Evolutionary conservation across 2,888 invertebrate genomes (phyloP).

Genomic region (Eledona agricola): DNA sequence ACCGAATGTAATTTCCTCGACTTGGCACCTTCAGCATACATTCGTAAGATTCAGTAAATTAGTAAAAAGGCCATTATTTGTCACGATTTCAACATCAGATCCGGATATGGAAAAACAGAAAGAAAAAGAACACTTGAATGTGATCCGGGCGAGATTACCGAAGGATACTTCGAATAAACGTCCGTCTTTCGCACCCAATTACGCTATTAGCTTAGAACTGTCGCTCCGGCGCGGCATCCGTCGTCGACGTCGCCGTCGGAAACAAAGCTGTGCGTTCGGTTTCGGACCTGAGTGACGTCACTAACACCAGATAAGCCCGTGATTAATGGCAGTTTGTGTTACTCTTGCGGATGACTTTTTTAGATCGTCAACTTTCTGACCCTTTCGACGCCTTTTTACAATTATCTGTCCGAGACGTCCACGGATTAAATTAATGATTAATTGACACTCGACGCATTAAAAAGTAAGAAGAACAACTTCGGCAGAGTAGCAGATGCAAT

Average conservation of each 20-base stretch:
- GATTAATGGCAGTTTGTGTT: constrained; percentile 56
- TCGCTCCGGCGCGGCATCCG: constrained; percentile 28
- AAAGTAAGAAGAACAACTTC: constrained; percentile 27
- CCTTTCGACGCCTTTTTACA: constrained; percentile 25
- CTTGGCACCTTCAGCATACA: constrained; percentile 8
- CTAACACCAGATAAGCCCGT: constrained; percentile 54
- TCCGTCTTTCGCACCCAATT: constrained; percentile 36
- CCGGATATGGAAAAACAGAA: background rate
- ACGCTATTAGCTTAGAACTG: constrained; percentile 39
- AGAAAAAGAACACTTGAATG: constrained; percentile 12
- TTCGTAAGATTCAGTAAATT: constrained; percentile 15
- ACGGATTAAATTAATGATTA: constrained; percentile 36
- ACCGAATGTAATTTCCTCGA: constrained; percentile 28
- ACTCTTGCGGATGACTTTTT: constrained; percentile 53
- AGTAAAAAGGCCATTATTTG: constrained; percentile 14
- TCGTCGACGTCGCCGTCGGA: constrained; percentile 23
- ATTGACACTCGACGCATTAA: constrained; percentile 19
- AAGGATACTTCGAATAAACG: constrained; percentile 36
- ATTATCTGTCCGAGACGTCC: constrained; percentile 29
- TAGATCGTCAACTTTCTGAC: constrained; percentile 39
- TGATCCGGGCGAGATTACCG: constrained; percentile 23
- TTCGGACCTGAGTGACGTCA: constrained; percentile 48
- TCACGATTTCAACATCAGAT: constrained; percentile 13
- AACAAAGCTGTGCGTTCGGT: constrained; percentile 34
- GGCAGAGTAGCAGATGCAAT: too few species aligned